Evolutionary conservation across 2,888 invertebrate genomes (phyloP).

Genomic region (Apocheima hispidaria): DNA sequence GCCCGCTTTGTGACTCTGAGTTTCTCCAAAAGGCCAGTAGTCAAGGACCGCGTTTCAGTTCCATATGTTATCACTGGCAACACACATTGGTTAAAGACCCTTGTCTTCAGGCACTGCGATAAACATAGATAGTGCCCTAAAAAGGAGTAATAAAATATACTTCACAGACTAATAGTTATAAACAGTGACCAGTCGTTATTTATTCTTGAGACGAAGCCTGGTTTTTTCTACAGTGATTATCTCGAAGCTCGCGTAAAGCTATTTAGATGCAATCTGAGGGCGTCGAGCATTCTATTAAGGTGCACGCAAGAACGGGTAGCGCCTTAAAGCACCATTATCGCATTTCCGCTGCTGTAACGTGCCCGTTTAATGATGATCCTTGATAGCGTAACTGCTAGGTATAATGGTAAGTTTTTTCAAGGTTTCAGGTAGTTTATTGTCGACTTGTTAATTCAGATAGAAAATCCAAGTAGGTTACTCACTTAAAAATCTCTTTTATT

Average conservation of each 20-base stretch:
- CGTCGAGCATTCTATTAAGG: slow-evolving; percentile 58
- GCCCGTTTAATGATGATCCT: slow-evolving; percentile 33
- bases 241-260: slow-evolving; percentile 59
- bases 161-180: neutral
- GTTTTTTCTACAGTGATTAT: slow-evolving; percentile 56
- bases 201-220: slow-evolving; percentile 6
- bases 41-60: too few relatives aligned
- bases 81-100: too few relatives aligned
- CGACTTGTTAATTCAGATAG: neutral
- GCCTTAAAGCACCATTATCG: slow-evolving; percentile 48
- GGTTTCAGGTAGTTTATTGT: slow-evolving; percentile 12
- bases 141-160: neutral
- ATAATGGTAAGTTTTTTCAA: slow-evolving; percentile 5
- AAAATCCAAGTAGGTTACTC: neutral
- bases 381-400: slow-evolving; percentile 9
- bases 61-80: too few relatives aligned
- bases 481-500: neutral
- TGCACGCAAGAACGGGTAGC: slow-evolving; percentile 56
- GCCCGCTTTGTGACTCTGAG: too few relatives aligned
- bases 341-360: slow-evolving; percentile 30
- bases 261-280: slow-evolving; percentile 71
- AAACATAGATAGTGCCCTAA: too few relatives aligned
- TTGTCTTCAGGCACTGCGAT: too few relatives aligned
- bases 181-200: neutral
- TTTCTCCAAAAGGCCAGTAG: too few relatives aligned